Conservation (phyloP, 2,113 vertebrate species). For the Cacatua alba region DNA sequence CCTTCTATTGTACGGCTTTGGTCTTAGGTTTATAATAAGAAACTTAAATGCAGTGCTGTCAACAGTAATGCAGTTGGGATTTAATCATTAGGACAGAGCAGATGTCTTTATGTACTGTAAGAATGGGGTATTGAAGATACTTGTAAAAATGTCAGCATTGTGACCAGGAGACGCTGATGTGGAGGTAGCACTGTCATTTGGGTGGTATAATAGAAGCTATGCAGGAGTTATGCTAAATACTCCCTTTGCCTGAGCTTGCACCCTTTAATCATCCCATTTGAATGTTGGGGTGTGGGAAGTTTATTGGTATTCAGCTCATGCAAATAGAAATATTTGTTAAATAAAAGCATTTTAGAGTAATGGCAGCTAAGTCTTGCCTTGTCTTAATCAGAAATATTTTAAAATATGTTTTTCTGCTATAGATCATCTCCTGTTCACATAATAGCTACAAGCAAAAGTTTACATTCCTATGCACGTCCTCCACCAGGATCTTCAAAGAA, state of each 20-base stretch:
- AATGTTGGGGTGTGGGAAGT: neutral
- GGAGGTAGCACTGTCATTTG: neutral
- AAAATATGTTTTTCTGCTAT: conserved; percentile 36
- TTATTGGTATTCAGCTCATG: neutral
- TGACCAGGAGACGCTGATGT: neutral
- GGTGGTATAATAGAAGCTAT: neutral
- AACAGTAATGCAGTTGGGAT: neutral
- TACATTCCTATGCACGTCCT: conserved; percentile 99
- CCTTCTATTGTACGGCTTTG: neutral
- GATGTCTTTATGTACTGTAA: neutral
- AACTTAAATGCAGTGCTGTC: neutral
- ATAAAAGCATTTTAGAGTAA: neutral
- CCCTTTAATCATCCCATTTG: neutral
- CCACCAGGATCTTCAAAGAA: conserved; percentile 87
- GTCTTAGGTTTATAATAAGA: neutral
- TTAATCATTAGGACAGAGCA: neutral
- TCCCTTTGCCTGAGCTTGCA: neutral
- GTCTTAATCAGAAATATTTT: neutral
- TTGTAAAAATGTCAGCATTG: neutral
- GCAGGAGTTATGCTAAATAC: neutral
- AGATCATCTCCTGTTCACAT: conserved; percentile 98
- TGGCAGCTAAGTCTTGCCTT: neutral
- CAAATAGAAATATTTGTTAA: neutral
- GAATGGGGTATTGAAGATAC: neutral
- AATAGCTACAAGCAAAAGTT: conserved; percentile 98